Conservation (phyloP, 2,113 vertebrate species). For the Myotis lucifugus region DNA sequence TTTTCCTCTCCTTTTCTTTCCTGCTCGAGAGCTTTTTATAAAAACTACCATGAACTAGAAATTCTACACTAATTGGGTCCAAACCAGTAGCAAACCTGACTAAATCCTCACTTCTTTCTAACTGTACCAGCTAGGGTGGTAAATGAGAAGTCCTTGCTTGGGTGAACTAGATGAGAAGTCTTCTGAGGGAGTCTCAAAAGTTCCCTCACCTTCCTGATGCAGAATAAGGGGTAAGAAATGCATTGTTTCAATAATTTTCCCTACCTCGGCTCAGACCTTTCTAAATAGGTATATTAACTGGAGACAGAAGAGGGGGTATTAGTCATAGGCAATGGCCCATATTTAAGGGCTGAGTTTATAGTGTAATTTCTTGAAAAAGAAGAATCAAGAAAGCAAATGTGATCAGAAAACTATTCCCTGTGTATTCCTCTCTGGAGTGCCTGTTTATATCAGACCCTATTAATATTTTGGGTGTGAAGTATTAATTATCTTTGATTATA, state of each 20-base stretch:
- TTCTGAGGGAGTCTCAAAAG: not conserved
- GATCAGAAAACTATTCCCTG: conserved; percentile 42
- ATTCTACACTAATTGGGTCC: conserved; percentile 63
- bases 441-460: not conserved
- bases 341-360: not conserved
- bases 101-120: conserved; percentile 65
- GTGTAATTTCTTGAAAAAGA: conserved; percentile 69
- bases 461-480: not conserved
- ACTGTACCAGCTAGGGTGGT: conserved; percentile 30
- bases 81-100: conserved; percentile 71
- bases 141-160: conserved; percentile 53
- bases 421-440: not conserved
- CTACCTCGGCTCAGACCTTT: not conserved
- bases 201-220: conserved; percentile 19
- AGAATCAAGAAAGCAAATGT: conserved; percentile 49
- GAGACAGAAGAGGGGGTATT: conserved; percentile 67
- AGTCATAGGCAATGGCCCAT: conserved; percentile 17
- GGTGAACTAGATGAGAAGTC: conserved; percentile 32
- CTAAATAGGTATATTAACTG: conserved; percentile 69
- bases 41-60: conserved; percentile 60
- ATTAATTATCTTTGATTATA: not conserved
- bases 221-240: conserved; percentile 58
- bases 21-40: conserved; percentile 49
- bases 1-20: conserved; percentile 49
- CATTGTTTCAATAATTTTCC: conserved; percentile 45